Conservation (phyloP, 2,113 vertebrate genomes). For the Deroptyus accipitrinus region DNA sequence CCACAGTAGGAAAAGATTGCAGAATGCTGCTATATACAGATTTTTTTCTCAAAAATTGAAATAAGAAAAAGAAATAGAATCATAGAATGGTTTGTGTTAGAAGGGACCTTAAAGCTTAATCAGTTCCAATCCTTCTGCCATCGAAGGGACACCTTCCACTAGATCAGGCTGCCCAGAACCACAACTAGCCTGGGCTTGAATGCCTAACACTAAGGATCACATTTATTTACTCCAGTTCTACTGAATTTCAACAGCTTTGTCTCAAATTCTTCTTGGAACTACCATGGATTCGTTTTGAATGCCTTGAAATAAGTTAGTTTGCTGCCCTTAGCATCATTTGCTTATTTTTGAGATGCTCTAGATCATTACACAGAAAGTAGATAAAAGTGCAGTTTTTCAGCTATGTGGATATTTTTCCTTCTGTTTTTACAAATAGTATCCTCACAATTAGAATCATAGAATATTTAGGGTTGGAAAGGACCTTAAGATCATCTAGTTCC, state of each 20-base stretch:
- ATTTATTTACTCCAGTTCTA: neutral
- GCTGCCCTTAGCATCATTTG: neutral
- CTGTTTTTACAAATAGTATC: neutral
- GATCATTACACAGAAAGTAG: neutral
- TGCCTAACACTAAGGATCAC: neutral
- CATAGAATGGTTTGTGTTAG: neutral
- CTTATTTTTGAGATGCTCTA: neutral
- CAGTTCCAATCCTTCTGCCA: neutral
- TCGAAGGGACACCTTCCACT: neutral
- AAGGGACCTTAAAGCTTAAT: neutral
- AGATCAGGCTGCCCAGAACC: neutral
- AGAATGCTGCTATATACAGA: neutral
- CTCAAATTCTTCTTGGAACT: neutral
- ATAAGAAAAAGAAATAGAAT: neutral
- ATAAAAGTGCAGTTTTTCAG: neutral
- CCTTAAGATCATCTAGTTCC: too few relatives aligned
- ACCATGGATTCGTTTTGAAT: neutral
- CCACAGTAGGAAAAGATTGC: neutral
- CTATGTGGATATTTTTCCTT: neutral
- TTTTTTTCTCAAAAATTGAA: neutral
- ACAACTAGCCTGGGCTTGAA: neutral
- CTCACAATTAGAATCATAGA: neutral
- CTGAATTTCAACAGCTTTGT: neutral
- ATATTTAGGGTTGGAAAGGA: too few relatives aligned
- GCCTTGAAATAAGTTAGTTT: neutral